phyloP scores from a whole-genome alignment of 30 jellyfish, hydroid and myxozoan genomes.

The Cassiopea xamachana region DNA sequence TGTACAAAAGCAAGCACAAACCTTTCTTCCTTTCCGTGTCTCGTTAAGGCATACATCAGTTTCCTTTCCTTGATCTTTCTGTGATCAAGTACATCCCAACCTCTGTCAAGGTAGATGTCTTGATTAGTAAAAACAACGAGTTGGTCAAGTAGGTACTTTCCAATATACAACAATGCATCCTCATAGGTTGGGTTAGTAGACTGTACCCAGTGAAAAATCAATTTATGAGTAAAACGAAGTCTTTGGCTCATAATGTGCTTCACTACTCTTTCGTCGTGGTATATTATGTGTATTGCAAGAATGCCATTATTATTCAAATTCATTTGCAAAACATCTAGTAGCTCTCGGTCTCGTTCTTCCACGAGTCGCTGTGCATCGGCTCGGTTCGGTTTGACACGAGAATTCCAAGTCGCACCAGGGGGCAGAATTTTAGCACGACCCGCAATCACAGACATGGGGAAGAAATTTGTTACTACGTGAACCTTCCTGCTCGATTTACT shows the following conservation, averaged over 20 bases:
- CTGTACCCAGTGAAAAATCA: conserved; percentile 54
- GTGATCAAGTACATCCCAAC: conserved; percentile 55
- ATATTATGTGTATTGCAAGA: conserved; percentile 62
- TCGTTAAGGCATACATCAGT: conserved; percentile 69
- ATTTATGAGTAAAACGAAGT: conserved; percentile 39
- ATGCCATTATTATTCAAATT: conserved; percentile 44
- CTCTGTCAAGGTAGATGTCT: conserved; percentile 62
- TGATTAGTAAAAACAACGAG: conserved; percentile 63
- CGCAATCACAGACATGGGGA: conserved; percentile 17
- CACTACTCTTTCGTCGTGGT: conserved; percentile 27
- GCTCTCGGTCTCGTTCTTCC: conserved; percentile 60
- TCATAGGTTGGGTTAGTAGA: conserved; percentile 53
- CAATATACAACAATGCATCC: conserved; percentile 46
- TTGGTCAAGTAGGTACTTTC: conserved; percentile 32
- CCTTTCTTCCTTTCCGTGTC: conserved; percentile 72
- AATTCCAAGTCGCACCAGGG: conserved; percentile 42
- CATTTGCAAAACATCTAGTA: conserved; percentile 52
- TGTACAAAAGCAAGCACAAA: neutral
- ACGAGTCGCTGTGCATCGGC: conserved; percentile 14
- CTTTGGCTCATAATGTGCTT: conserved; percentile 25
- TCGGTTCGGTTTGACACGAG: neutral
- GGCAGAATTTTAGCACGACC: conserved; percentile 22
- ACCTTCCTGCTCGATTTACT: conserved; percentile 7
- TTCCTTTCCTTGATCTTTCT: conserved; percentile 25
- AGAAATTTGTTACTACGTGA: conserved; percentile 34